Evolutionary conservation across 2,113 vertebrate genomes (phyloP), one percentile per base, ranked within the genome.

Genomic region (Oxyruncus cristatus): DNA sequence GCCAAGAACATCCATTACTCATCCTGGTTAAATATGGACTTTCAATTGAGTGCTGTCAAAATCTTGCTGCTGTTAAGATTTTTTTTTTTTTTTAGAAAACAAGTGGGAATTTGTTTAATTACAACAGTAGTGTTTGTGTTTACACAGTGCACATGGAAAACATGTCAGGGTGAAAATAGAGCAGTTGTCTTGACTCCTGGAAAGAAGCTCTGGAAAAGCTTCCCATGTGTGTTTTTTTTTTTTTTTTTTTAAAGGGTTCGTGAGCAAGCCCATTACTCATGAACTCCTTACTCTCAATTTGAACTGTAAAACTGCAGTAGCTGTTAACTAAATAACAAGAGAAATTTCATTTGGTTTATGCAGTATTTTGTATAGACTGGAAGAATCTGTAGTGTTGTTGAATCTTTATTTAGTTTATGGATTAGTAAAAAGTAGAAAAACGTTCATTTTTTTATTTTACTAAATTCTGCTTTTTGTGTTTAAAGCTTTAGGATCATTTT

Each of bases 401-500:
- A 86, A 53, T 83, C 20, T 89, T 92, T 95, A 78, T 91, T 58
- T 71, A 50, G 55, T 85, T 85, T 92, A 58, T 62, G 24, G 52
- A 75, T 84, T 96, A 92, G 44, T 94, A 90, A 85, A 70, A 56
- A 96, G 35, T 77, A 33, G 92, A 96, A 96, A 96, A 90, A 16
- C 77, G 44, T 78, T 44, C 8, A 32, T 53, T n/a, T 67, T 42
- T 44, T 12, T 8, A 44, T 89, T 81, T 85, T 93, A 96, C 84
- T 98, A 85, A 97, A 91, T 95, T 50, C 66, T 62, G 18, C 93
- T 95, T 96, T 97, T 96, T 95, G 65, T 96, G 92, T 79, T 96
- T 97, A 87, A 96, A 99, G 99, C 99, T 92, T 98, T 99, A 98
- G 99, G 99, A 97, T 99, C 99, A 92, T 99, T 99, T 98, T 99